phyloP scores from a whole-genome alignment of 2,888 invertebrate species.

The Apamea crenata region DNA sequence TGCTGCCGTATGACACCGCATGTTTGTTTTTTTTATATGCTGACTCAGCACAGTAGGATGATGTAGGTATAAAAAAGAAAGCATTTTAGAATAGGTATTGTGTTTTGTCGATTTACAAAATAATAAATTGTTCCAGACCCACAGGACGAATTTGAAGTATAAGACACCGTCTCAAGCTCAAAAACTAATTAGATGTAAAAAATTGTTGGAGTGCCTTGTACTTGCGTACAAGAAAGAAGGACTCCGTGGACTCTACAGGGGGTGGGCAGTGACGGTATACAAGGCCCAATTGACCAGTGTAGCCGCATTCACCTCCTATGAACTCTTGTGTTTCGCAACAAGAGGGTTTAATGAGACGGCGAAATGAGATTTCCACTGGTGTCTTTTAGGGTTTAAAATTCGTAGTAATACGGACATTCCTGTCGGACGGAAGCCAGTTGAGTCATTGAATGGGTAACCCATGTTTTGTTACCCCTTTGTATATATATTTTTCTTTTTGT shows the following conservation, averaged over 20 bases:
- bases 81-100: neutral
- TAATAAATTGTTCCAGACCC: slow-evolving; percentile 75
- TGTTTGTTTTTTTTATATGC: neutral
- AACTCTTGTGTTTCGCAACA: slow-evolving; percentile 77
- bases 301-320: slow-evolving; percentile 81
- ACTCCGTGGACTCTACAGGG: slow-evolving; percentile 77
- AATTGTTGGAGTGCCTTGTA: slow-evolving; percentile 73
- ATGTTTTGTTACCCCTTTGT: neutral
- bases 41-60: neutral
- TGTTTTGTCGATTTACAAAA: neutral
- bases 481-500: no score
- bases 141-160: slow-evolving; percentile 71
- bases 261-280: slow-evolving; percentile 80
- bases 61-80: neutral
- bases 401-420: neutral
- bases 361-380: neutral
- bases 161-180: slow-evolving; percentile 72
- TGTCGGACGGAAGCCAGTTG: neutral
- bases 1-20: no score
- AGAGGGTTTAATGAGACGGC: slow-evolving; percentile 58
- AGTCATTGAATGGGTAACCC: neutral
- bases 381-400: neutral
- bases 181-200: slow-evolving; percentile 74
- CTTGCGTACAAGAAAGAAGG: slow-evolving; percentile 76
- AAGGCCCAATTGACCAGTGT: slow-evolving; percentile 83